Base-by-base conservation (phyloP, 2,888 invertebrate species). In the Parascotia fuliginaria region DNA sequence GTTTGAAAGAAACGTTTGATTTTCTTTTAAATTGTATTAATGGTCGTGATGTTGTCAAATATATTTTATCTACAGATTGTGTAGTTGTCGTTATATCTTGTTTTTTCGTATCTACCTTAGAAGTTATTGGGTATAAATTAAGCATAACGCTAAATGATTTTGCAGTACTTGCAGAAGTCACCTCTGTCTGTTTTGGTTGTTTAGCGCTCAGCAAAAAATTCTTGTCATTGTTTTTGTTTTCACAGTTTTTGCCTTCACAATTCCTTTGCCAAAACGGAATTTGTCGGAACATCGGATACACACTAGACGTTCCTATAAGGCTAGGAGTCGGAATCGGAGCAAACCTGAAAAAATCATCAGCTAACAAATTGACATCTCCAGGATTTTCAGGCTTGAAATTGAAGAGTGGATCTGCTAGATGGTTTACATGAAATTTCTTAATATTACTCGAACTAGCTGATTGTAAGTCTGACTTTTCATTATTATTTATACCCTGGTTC, bases 331-430 rank as follows among this genome's bases (percentile, higher is more conserved):
- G 51, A 15, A 68, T 48, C 7, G 88, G 87, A n/a, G 85, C 76
- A 65, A 90, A 89, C 55, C 83, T 75, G 4, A 83, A 58, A 46
- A 79, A 81, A 14, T 79, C 77, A 43, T 95, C 93, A 2, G 96
- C 96, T 60, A 96, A 73, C 31, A 96, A 84, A 83, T 96, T 96
- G 0, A 96, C 93, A 46, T 96, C 96, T 27, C 95, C 94, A 0
- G 96, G 96, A 58, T 94, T 94, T 50, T 94, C 94, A 0, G 96
- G 96, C 74, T 95, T 96, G 69, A 93, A 96, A 1, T 92, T 93
- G 72, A 94, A 94, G 57, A 96, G 92, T 12, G 95, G 95, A 75
- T 96, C 96, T 37, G 85, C 78, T 47, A 84, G 78, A 46, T 89
- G 87, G 52, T 87, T 89, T 2, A 71, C 74, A 14, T 79, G 73